Conservation (phyloP, 1,140 invertebrate species). For the Tetragnatha versicolor region DNA sequence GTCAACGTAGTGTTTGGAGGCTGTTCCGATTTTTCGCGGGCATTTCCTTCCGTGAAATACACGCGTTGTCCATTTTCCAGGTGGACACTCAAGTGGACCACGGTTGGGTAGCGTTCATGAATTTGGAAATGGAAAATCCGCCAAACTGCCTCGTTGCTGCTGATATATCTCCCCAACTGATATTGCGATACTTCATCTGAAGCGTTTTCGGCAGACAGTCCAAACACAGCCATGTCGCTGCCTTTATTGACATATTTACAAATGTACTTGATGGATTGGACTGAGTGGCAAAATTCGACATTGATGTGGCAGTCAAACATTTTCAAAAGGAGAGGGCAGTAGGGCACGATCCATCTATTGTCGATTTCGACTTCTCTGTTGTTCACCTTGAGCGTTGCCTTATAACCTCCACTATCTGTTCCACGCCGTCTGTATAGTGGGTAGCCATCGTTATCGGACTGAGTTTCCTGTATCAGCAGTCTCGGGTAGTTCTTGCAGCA, state of each 20-base stretch:
- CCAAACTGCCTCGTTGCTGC: constrained; percentile 56
- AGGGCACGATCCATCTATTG: constrained; percentile 70
- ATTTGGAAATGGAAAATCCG: constrained; percentile 58
- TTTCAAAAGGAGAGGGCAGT: constrained; percentile 66
- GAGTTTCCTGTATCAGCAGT: no score
- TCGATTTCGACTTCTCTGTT: no score
- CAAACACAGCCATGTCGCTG: constrained; percentile 56
- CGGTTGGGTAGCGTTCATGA: constrained; percentile 64
- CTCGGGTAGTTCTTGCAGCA: no score
- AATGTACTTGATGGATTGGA: constrained; percentile 68
- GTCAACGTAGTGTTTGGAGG: constrained; percentile 50
- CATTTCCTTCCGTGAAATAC: constrained; percentile 54
- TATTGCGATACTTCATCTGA: constrained; percentile 57
- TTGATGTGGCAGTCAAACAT: constrained; percentile 67
- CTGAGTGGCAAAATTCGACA: constrained; percentile 66
- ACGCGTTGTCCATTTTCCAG: constrained; percentile 64
- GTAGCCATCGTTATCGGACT: no score
- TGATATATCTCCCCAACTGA: constrained; percentile 58
- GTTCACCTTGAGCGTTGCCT: no score
- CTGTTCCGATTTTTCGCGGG: neutral
- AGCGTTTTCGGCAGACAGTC: neutral
- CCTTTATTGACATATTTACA: constrained; percentile 57
- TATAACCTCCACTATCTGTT: no score
- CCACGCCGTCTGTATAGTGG: no score
- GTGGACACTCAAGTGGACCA: constrained; percentile 62